phyloP scores from a whole-genome alignment of 2,797 vertebrate species.

The Tadarida brasiliensis region DNA sequence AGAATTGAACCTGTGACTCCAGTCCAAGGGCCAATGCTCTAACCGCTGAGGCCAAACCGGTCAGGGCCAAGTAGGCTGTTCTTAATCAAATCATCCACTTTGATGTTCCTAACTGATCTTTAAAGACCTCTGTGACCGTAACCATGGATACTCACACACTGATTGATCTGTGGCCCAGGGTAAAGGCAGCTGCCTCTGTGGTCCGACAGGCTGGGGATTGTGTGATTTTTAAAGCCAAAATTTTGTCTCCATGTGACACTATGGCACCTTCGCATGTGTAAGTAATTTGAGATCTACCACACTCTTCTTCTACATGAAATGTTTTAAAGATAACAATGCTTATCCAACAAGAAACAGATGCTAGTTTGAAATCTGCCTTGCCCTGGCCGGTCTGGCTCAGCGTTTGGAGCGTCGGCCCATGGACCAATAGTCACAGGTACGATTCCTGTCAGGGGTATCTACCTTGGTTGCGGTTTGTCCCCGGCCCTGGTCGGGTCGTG shows the following conservation, averaged over 20 bases:
- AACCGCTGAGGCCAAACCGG: too few relatives aligned
- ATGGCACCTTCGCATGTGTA: not conserved
- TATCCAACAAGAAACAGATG: not conserved
- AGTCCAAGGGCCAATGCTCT: too few relatives aligned
- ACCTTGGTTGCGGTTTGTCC: too few relatives aligned
- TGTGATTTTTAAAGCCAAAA: not conserved
- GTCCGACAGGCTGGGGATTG: rapidly evolving
- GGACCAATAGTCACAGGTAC: too few relatives aligned
- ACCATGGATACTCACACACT: rapidly evolving
- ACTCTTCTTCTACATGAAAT: not conserved
- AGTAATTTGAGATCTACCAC: not conserved
- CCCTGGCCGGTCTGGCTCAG: too few relatives aligned
- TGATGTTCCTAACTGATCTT: not conserved
- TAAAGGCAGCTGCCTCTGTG: rapidly evolving
- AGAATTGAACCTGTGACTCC: too few relatives aligned
- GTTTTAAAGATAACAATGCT: not conserved
- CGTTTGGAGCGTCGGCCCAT: too few relatives aligned
- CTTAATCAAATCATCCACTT: not conserved
- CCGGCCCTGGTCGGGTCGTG: too few relatives aligned
- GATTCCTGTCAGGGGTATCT: too few relatives aligned
- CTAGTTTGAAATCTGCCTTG: not conserved
- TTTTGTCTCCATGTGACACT: not conserved
- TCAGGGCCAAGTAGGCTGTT: not conserved
- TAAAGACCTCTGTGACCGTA: rapidly evolving
- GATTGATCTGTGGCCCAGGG: rapidly evolving